Base-by-base conservation (phyloP, 2,797 vertebrate genomes). In the Phoeniculus purpureus region DNA sequence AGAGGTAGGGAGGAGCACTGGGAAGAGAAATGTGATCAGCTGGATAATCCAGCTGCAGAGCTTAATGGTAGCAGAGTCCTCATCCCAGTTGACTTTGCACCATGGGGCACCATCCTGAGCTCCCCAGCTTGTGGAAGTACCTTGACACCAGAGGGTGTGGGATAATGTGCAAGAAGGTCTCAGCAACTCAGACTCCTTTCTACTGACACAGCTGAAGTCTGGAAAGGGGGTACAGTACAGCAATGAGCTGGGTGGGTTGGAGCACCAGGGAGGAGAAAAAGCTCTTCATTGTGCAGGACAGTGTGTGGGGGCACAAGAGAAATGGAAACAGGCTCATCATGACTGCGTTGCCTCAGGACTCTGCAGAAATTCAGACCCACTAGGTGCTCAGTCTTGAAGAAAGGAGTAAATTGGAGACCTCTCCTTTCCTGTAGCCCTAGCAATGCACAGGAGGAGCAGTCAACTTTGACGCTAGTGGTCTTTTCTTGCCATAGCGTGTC, bases 71-170 rank as follows among this genome's bases (percentile, higher is more conserved):
- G 15, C 1, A 4, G 43, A 79, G 22, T 13, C 31, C 22, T 92
- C 3, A 0, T 6, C 6, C 54, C 0, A 0, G 8, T 21, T 85
- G 19, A 34, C 21, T 64, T 37, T 25, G 7, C 0, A 29, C 0
- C 40, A 40, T 15, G 40, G 15, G 40, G 40, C 0, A 2, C 22
- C 3, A 1, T 25, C 4, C 60, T 4, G 29, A 12, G 13, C 10
- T 4, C 9, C 29, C 1, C 2, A 2, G 32, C 10, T 1, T 29
- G 31, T 37, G 67, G 64, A 54, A 78, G 65, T 12, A 15, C 48
- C 67, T 51, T 0, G 1, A 5, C 29, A 22, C 23, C 48, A 32
- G 75, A 55, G 27, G 10, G 29, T 2, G 5, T 11, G 70, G 58
- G 40, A 67, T 67, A 77, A 40, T 0, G 18, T 40, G 9, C 0